A percentile compares a stretch with the other conserved stretches of the same genome.
phyloP scores from a whole-genome alignment of 2,113 vertebrate species.

The Oncorhynchus kisutch region DNA sequence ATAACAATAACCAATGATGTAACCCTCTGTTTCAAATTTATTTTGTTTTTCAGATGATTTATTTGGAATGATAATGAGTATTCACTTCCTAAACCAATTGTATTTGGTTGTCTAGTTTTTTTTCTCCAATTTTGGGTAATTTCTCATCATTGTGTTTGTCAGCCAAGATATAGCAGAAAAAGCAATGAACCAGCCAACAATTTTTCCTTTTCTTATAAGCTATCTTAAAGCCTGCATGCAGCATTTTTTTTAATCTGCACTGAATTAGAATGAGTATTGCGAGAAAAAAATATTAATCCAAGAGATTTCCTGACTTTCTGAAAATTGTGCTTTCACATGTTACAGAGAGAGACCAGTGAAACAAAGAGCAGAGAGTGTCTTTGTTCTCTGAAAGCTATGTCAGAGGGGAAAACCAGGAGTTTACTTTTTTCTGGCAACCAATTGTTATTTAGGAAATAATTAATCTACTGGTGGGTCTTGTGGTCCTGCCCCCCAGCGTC shows the following conservation, averaged over 20 bases:
- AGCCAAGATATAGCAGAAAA: too few relatives aligned
- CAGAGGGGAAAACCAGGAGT: constrained; percentile 8
- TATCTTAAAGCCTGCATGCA: too few relatives aligned
- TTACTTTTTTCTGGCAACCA: constrained; percentile 8
- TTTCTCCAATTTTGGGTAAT: too few relatives aligned
- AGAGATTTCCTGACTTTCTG: not conserved
- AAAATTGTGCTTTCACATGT: not conserved
- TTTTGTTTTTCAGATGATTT: too few relatives aligned
- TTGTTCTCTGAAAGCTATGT: constrained; percentile 27
- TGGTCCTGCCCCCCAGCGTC: constrained; percentile 39
- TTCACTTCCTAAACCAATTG: too few relatives aligned
- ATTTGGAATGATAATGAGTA: too few relatives aligned
- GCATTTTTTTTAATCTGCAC: not conserved
- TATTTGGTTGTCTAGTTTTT: too few relatives aligned
- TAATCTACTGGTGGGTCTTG: constrained; percentile 44
- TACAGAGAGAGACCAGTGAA: not conserved
- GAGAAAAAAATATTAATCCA: not conserved
- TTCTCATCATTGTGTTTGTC: too few relatives aligned
- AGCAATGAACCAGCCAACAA: not conserved
- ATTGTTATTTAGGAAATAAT: constrained; percentile 39
- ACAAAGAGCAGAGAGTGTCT: constrained; percentile 16
- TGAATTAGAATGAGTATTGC: too few relatives aligned
- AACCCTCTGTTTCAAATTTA: too few relatives aligned
- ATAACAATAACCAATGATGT: too few relatives aligned
- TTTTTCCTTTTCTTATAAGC: not conserved